A percentile compares a stretch with the other conserved stretches of the same genome.
Evolutionary conservation across 2,888 invertebrate species (phyloP).

Genomic region (Latrodectus elegans): DNA sequence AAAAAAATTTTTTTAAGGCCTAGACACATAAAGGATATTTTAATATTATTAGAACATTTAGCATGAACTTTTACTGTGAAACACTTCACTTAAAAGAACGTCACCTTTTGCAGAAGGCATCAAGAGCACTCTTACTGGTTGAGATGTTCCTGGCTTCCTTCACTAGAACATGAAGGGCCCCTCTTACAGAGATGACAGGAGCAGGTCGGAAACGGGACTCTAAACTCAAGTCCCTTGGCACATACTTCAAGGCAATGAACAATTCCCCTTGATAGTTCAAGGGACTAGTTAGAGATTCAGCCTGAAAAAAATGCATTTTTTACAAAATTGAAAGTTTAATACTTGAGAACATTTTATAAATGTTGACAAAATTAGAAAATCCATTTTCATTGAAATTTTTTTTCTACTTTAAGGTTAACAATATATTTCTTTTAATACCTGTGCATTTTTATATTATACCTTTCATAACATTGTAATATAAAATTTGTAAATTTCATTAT

Average conservation of each 20-base stretch:
- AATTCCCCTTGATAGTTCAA: slow-evolving; percentile 91
- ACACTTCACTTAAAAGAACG: neutral
- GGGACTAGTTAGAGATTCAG: slow-evolving; percentile 78
- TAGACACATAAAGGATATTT: neutral
- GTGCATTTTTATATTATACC: too few relatives aligned
- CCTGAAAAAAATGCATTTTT: slow-evolving; percentile 9
- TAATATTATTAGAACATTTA: neutral
- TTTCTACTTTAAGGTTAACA: too few relatives aligned
- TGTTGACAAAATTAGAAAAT: neutral
- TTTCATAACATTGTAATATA: too few relatives aligned
- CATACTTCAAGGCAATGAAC: slow-evolving; percentile 92
- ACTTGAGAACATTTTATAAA: neutral
- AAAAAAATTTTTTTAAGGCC: too few relatives aligned
- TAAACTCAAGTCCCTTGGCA: slow-evolving; percentile 81
- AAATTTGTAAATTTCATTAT: too few relatives aligned
- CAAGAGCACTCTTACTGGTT: slow-evolving; percentile 90
- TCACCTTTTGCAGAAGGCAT: slow-evolving; percentile 96
- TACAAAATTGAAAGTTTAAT: neutral
- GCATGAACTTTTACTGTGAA: neutral
- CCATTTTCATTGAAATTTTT: too few relatives aligned
- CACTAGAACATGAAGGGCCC: slow-evolving; percentile 91
- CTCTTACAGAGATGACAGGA: slow-evolving; percentile 77
- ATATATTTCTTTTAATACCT: too few relatives aligned
- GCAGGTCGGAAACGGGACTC: slow-evolving; percentile 48
- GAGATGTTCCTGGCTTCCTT: slow-evolving; percentile 95